phyloP scores from a whole-genome alignment of 2,888 invertebrate species.

The Hirtodrosophila alboralis region DNA sequence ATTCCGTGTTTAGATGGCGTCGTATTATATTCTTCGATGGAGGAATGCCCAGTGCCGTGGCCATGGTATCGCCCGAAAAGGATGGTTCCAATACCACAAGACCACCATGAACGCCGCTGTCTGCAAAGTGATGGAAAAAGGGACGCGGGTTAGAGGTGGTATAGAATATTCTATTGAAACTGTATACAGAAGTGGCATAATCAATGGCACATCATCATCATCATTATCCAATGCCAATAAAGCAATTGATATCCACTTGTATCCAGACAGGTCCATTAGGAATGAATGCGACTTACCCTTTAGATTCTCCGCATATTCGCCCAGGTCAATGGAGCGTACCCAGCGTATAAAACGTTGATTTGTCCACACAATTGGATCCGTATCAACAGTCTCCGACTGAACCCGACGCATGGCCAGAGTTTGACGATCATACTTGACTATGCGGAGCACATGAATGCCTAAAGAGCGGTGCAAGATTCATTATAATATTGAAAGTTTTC shows the following conservation, averaged over 20 bases:
- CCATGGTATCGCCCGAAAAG: slow-evolving; percentile 97
- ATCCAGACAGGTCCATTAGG: neutral
- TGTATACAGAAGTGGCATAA: slow-evolving; percentile 49
- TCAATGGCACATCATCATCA: slow-evolving; percentile 18
- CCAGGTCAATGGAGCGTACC: slow-evolving; percentile 96
- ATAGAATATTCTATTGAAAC: slow-evolving; percentile 12
- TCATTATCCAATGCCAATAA: slow-evolving; percentile 2
- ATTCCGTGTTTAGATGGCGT: slow-evolving; percentile 94
- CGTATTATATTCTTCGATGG: slow-evolving; percentile 96
- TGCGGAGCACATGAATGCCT: slow-evolving; percentile 93
- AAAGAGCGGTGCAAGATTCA: neutral
- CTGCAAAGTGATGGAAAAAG: slow-evolving; percentile 84
- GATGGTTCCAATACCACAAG: slow-evolving; percentile 96
- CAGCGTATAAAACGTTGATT: slow-evolving; percentile 97
- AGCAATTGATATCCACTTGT: slow-evolving; percentile 20
- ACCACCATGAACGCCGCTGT: slow-evolving; percentile 97
- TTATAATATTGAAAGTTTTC: too few relatives aligned
- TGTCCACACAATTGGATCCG: slow-evolving; percentile 97
- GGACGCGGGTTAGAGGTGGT: slow-evolving; percentile 6
- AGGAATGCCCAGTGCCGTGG: slow-evolving; percentile 95
- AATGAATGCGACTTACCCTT: slow-evolving; percentile 87
- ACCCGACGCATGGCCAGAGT: slow-evolving; percentile 93
- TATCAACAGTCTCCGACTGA: slow-evolving; percentile 94
- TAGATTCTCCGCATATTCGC: slow-evolving; percentile 96
- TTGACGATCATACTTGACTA: slow-evolving; percentile 96